Percentiles rank a stretch among this genome's conserved stretches.
Conservation (phyloP, 1,140 invertebrate genomes). For the Plodia interpunctella region DNA sequence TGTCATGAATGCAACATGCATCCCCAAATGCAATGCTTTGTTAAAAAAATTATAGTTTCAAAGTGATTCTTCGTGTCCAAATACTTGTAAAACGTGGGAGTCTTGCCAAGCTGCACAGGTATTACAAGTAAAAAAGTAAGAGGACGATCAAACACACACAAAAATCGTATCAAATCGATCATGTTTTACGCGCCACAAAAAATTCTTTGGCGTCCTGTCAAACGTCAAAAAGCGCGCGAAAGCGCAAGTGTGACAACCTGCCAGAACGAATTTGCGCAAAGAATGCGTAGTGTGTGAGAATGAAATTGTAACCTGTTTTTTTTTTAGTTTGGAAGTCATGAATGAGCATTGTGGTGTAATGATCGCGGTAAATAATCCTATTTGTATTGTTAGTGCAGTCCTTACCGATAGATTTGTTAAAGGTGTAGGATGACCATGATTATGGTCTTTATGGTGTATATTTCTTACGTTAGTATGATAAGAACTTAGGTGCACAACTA, state of each 20-base stretch:
- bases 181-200: constrained; percentile 45
- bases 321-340: constrained; percentile 40
- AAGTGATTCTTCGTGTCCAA: no score
- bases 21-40: no score
- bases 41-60: no score
- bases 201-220: constrained; percentile 36
- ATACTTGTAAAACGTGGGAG: constrained; percentile 40
- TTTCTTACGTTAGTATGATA: no score
- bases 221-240: constrained; percentile 35
- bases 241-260: constrained; percentile 33
- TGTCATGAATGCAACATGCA: no score
- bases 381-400: constrained; percentile 55
- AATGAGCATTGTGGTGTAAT: constrained; percentile 61
- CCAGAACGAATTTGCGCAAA: constrained; percentile 49
- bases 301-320: constrained; percentile 43
- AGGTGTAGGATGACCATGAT: constrained; percentile 32
- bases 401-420: constrained; percentile 32
- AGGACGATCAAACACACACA: constrained; percentile 58
- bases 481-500: no score
- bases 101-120: constrained; percentile 24
- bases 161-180: constrained; percentile 66
- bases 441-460: neutral
- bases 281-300: constrained; percentile 47
- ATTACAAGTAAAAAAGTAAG: constrained; percentile 29
- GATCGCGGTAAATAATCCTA: constrained; percentile 60